phyloP scores from a whole-genome alignment of 2,888 invertebrate species.

The Rhabditoides inermis region DNA sequence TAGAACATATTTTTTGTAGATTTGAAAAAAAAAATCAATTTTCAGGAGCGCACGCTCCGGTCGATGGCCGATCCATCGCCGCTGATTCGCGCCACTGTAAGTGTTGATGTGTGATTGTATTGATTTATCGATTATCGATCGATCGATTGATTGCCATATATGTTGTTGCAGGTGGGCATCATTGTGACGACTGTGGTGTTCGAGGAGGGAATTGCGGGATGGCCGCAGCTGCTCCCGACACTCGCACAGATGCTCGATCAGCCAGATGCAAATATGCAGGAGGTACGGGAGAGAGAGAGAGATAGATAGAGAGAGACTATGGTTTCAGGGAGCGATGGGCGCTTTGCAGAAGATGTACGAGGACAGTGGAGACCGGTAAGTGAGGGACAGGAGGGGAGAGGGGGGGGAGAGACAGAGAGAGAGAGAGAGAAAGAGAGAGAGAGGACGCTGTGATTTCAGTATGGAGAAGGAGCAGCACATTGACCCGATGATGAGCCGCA shows the following conservation, averaged over 20 bases:
- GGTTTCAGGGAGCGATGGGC: constrained; percentile 79
- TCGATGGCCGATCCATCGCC: constrained; percentile 77
- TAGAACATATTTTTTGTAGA: too few relatives aligned
- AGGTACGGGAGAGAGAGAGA: too few relatives aligned
- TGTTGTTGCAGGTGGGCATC: constrained; percentile 64
- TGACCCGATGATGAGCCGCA: constrained; percentile 90
- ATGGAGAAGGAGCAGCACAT: constrained; percentile 66
- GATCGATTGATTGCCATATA: not conserved
- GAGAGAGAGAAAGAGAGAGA: too few relatives aligned
- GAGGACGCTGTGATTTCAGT: too few relatives aligned
- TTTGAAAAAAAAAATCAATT: too few relatives aligned
- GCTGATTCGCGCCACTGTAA: constrained; percentile 77
- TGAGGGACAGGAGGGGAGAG: too few relatives aligned
- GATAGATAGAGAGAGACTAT: too few relatives aligned
- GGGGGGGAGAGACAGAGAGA: too few relatives aligned
- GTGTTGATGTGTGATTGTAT: not conserved
- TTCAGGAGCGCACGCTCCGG: constrained; percentile 13
- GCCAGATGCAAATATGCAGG: constrained; percentile 88
- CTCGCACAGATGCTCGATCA: constrained; percentile 88
- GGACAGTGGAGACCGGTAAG: constrained; percentile 84
- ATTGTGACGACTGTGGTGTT: constrained; percentile 85
- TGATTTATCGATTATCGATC: not conserved
- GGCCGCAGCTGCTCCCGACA: constrained; percentile 88
- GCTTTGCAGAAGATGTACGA: constrained; percentile 97
- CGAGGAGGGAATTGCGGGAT: constrained; percentile 64